A percentile compares a stretch with the other conserved stretches of the same genome.
Evolutionary conservation across 2,888 invertebrate species (phyloP).

Genomic region (Aphodius sticticus): DNA sequence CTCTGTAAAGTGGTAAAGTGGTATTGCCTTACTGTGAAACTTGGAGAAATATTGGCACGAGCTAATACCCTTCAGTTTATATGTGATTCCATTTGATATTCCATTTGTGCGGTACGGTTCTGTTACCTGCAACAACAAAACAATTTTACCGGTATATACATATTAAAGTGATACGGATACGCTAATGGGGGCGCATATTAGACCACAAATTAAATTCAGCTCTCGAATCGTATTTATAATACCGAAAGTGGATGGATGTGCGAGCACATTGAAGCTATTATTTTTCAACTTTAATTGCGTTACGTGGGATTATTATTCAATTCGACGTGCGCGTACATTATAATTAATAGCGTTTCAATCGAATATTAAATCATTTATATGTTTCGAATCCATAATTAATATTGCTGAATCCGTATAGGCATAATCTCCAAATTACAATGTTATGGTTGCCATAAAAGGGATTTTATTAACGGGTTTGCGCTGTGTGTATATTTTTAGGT

Average conservation of each 20-base stretch:
- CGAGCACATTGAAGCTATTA: neutral
- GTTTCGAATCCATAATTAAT: neutral
- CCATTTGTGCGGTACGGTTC: neutral
- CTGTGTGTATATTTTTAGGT: neutral
- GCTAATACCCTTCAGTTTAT: neutral
- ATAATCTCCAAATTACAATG: neutral
- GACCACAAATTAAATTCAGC: neutral
- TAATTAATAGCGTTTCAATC: neutral
- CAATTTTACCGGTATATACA: neutral
- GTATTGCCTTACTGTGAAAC: no score
- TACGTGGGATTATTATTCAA: neutral
- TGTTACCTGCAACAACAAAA: neutral
- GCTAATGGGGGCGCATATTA: neutral
- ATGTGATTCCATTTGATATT: neutral
- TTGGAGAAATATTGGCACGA: no score
- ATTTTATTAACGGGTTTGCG: neutral
- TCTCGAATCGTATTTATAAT: neutral
- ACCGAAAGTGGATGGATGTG: neutral
- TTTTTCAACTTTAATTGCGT: neutral
- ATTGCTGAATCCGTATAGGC: neutral
- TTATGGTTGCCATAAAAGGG: neutral
- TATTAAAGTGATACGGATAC: neutral
- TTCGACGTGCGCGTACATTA: neutral
- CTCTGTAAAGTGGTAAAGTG: no score
- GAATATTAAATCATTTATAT: neutral